These are phyloP conservation scores for Sebastes hubbsi DNA, from an alignment of 2,797 vertebrate genomes.

Conservation along the genomic window DNA sequence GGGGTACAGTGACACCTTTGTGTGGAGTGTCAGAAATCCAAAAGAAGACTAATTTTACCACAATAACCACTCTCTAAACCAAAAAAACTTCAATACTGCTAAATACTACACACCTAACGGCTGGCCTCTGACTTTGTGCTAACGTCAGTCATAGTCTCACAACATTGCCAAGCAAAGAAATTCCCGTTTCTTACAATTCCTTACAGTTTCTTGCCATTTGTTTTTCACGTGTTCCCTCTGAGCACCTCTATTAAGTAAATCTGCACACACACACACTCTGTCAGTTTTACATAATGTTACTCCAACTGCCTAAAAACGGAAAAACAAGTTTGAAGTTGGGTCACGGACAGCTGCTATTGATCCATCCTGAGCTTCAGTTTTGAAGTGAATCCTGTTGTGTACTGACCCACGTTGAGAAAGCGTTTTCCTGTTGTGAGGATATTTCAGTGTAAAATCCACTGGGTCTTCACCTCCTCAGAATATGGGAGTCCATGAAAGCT, in stretches of 20 bases:
- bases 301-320: neutral
- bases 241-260: neutral
- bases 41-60: too few species aligned
- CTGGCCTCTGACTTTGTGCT: neutral
- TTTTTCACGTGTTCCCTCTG: neutral
- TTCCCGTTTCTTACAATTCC: neutral
- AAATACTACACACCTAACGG: too few species aligned
- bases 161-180: neutral
- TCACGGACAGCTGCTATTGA: neutral
- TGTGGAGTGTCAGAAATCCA: too few species aligned
- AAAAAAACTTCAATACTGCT: too few species aligned
- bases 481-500: neutral
- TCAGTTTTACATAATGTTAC: neutral
- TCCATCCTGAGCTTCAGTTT: neutral
- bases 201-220: neutral
- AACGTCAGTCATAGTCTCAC: neutral
- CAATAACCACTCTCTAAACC: too few species aligned
- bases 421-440: neutral
- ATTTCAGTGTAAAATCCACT: neutral
- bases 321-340: neutral
- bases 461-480: neutral
- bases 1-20: too few species aligned
- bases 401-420: neutral
- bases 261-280: neutral
- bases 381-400: neutral